Evolutionary conservation across 2,888 invertebrate species (phyloP).

Genomic region (Brenthis ino): DNA sequence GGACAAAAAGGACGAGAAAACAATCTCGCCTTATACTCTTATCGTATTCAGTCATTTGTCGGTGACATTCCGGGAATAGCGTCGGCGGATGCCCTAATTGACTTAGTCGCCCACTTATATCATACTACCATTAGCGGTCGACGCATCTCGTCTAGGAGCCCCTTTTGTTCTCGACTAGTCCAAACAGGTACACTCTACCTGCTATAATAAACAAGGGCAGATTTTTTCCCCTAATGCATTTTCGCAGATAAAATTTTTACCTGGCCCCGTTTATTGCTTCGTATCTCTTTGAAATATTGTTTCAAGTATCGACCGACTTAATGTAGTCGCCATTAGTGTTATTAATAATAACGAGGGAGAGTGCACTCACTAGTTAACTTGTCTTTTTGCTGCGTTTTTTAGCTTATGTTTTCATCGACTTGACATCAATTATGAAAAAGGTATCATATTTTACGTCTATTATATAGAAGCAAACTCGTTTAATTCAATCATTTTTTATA

Average conservation of each 20-base stretch:
- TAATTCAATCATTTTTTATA: constrained; percentile 2
- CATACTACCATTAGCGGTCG: constrained; percentile 71
- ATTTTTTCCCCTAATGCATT: constrained; percentile 38
- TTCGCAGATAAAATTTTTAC: constrained; percentile 53
- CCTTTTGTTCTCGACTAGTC: constrained; percentile 73
- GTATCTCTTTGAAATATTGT: constrained; percentile 60
- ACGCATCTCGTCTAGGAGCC: constrained; percentile 72
- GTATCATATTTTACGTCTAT: not conserved
- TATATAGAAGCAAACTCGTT: not conserved
- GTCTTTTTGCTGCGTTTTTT: constrained; percentile 17
- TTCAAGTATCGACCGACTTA: constrained; percentile 56
- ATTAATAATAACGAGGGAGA: constrained; percentile 34
- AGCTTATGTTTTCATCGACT: constrained; percentile 4
- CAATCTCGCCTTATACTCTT: constrained; percentile 65
- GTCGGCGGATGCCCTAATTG: constrained; percentile 81
- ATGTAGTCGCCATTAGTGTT: constrained; percentile 63
- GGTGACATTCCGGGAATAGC: constrained; percentile 79
- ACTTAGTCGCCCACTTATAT: constrained; percentile 79
- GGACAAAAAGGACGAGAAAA: constrained; percentile 61
- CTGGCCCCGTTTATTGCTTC: constrained; percentile 55
- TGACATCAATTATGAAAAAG: not conserved
- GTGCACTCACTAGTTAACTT: constrained; percentile 24
- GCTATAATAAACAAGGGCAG: constrained; percentile 58
- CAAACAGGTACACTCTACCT: constrained; percentile 74
- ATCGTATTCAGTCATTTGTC: constrained; percentile 75